Evolutionary conservation across 2,888 invertebrate genomes (phyloP).

Genomic region (Rhagophthalmus giganteus): DNA sequence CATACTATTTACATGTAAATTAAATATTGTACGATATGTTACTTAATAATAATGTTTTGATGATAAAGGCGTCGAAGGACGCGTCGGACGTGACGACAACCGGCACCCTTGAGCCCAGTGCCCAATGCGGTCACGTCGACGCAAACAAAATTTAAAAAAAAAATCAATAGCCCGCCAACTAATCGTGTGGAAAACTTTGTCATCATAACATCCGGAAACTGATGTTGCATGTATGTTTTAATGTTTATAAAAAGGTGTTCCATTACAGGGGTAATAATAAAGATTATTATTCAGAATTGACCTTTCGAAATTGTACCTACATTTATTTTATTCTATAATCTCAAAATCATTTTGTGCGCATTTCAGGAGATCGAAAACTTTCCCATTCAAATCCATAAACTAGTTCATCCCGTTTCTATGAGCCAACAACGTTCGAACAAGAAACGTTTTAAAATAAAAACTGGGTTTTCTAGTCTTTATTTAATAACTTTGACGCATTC

Average conservation of each 20-base stretch:
- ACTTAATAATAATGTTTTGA: not conserved
- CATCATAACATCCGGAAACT: conserved; percentile 25
- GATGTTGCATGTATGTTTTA: conserved; percentile 19
- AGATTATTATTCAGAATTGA: conserved; percentile 14
- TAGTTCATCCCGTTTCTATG: too few relatives aligned
- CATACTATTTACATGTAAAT: not conserved
- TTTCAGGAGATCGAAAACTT: too few relatives aligned
- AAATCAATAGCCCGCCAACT: not conserved
- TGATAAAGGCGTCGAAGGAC: not conserved
- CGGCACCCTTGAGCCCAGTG: conserved; percentile 7
- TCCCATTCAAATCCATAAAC: too few relatives aligned
- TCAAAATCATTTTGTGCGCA: too few relatives aligned
- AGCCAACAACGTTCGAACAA: too few relatives aligned
- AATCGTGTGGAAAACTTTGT: too few relatives aligned
- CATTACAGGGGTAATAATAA: conserved; percentile 28
- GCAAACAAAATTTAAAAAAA: not conserved
- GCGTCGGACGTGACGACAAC: not conserved
- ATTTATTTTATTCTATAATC: too few relatives aligned
- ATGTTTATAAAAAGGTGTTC: conserved; percentile 20
- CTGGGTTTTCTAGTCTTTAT: too few relatives aligned
- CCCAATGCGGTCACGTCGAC: not conserved
- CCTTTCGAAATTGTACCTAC: too few relatives aligned
- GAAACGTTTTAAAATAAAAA: too few relatives aligned
- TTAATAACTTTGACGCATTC: too few relatives aligned
- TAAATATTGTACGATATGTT: not conserved